Conservation (phyloP, 2,888 invertebrate species). For the Leucoptera coffeella region DNA sequence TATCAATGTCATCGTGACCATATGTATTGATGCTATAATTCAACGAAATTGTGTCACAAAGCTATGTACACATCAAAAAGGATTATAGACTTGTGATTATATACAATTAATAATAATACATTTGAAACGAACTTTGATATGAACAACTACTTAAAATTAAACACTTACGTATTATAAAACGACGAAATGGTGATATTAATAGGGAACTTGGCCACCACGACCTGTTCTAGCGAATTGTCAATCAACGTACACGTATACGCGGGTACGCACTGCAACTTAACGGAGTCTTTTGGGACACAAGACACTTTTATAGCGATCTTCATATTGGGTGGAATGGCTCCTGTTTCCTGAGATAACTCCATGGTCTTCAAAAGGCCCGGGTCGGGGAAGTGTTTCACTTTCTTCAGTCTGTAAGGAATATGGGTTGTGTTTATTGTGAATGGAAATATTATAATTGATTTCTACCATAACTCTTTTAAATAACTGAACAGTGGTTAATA, state of each 20-base stretch:
- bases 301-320: conserved; percentile 23
- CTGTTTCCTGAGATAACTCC: conserved; percentile 22
- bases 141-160: no score
- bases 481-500: no score
- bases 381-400: conserved; percentile 39
- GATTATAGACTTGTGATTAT: no score
- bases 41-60: no score
- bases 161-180: conserved; percentile 38
- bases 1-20: no score
- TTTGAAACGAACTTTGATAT: no score
- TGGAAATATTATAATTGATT: no score
- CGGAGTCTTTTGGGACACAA: conserved; percentile 32
- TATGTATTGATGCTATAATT: no score
- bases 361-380: conserved; percentile 27
- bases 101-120: no score
- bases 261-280: conserved; percentile 32
- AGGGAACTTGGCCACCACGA: conserved; percentile 41
- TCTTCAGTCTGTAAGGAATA: conserved; percentile 20
- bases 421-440: neutral
- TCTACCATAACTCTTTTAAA: no score
- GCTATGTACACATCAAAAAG: no score
- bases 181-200: conserved; percentile 34
- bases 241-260: conserved; percentile 32
- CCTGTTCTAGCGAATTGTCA: conserved; percentile 35
- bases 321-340: conserved; percentile 22